A percentile compares a stretch with the other conserved stretches of the same genome.
Evolutionary conservation across 1,140 invertebrate species (phyloP).

Genomic region (Augochlora pura): DNA sequence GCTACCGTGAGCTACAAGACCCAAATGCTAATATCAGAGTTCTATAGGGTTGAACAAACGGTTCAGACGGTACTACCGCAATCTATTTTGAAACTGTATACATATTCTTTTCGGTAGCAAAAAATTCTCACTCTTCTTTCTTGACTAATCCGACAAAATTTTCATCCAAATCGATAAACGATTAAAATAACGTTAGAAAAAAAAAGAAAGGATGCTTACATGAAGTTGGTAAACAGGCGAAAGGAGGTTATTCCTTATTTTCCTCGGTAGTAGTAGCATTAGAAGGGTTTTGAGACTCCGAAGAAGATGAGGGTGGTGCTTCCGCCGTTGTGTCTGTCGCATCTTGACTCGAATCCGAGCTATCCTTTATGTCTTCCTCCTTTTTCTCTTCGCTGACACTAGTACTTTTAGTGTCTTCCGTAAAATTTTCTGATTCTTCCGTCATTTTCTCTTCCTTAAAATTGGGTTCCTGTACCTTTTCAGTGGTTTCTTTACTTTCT

Average conservation of each 20-base stretch:
- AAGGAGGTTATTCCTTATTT: constrained; percentile 78
- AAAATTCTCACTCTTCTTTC: background rate
- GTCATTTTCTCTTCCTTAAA: constrained; percentile 70
- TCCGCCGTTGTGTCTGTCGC: constrained; percentile 64
- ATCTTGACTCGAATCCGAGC: constrained; percentile 77
- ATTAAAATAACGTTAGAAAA: constrained; percentile 30
- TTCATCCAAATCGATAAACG: background rate
- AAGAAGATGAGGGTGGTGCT: constrained; percentile 57
- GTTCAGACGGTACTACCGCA: background rate
- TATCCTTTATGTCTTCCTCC: constrained; percentile 71
- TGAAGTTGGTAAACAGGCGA: constrained; percentile 62
- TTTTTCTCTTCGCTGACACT: constrained; percentile 72
- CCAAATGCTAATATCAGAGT: background rate
- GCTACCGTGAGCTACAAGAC: background rate
- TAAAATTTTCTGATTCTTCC: constrained; percentile 71
- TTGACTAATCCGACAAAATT: constrained; percentile 12
- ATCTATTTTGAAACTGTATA: background rate
- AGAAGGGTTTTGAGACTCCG: constrained; percentile 70
- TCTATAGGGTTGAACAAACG: background rate
- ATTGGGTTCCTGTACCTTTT: constrained; percentile 68
- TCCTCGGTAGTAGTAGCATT: constrained; percentile 70
- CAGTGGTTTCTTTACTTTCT: constrained; percentile 64
- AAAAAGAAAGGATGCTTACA: constrained; percentile 53
- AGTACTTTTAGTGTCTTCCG: constrained; percentile 63
- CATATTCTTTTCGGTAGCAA: background rate